phyloP scores from a whole-genome alignment of 2,113 vertebrate species.

The Sphaerodactylus townsendi region DNA sequence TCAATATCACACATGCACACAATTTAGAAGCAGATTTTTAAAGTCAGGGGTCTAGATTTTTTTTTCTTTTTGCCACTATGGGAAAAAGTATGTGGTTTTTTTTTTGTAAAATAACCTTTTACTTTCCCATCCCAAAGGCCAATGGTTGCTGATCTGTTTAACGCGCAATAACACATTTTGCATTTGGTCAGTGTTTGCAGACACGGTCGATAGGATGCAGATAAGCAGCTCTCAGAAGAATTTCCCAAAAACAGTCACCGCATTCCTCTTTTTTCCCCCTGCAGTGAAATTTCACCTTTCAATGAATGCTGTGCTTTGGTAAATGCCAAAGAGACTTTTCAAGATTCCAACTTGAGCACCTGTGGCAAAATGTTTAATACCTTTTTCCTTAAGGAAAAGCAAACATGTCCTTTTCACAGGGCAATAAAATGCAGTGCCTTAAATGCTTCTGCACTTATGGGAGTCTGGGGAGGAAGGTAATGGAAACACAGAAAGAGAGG shows the following conservation, averaged over 20 bases:
- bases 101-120: conserved; percentile 6
- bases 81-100: neutral
- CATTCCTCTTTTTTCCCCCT: neutral
- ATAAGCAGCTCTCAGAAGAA: neutral
- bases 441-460: conserved; percentile 2
- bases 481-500: neutral
- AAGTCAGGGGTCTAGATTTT: neutral
- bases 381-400: conserved; percentile 18
- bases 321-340: neutral
- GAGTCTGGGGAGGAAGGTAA: neutral
- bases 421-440: neutral
- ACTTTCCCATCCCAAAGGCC: neutral
- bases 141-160: neutral
- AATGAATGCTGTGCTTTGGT: neutral
- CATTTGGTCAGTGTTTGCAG: conserved; percentile 14
- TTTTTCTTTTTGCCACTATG: no score
- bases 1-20: no score
- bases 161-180: neutral
- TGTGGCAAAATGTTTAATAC: neutral
- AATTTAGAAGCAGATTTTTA: neutral
- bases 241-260: neutral
- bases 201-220: conserved; percentile 1
- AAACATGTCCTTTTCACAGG: neutral
- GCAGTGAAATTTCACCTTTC: conserved; percentile 3
- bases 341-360: conserved; percentile 3